These are phyloP conservation scores for Xestobium rufovillosum DNA, from an alignment of 2,888 invertebrate species.

Conservation along the genomic window DNA sequence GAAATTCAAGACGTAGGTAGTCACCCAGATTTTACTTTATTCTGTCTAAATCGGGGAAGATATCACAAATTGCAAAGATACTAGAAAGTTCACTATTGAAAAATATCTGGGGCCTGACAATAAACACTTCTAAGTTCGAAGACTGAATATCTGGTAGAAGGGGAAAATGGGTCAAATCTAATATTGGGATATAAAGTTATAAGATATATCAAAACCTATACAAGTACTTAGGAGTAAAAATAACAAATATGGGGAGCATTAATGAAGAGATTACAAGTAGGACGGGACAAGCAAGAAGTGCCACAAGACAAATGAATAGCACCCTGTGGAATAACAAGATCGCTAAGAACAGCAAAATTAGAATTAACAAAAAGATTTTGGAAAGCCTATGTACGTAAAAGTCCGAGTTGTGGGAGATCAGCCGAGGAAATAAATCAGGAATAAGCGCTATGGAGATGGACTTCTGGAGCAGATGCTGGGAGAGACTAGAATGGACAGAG, in stretches of 20 bases:
- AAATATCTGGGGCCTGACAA: too few relatives aligned
- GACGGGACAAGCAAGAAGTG: conserved; percentile 7
- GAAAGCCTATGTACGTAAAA: conserved; percentile 8
- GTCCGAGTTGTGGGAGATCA: conserved; percentile 6
- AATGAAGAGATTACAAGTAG: conserved; percentile 7
- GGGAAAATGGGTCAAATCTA: too few relatives aligned
- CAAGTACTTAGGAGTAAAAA: too few relatives aligned
- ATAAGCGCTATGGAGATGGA: conserved; percentile 11
- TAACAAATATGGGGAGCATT: conserved; percentile 5
- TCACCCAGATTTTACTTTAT: too few relatives aligned
- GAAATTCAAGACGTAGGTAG: too few relatives aligned
- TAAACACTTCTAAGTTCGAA: too few relatives aligned
- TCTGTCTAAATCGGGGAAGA: too few relatives aligned
- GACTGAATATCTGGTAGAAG: too few relatives aligned
- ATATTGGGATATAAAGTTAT: too few relatives aligned
- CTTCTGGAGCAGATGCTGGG: conserved; percentile 10
- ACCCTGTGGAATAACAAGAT: conserved; percentile 8
- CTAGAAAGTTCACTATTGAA: too few relatives aligned
- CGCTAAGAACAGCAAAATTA: conserved; percentile 9
- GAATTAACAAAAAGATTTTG: conserved; percentile 6
- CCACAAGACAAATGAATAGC: conserved; percentile 9
- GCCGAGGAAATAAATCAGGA: conserved; percentile 9
- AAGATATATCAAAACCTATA: too few relatives aligned
- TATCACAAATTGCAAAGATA: too few relatives aligned
- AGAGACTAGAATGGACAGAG: conserved; percentile 5